Percentiles rank a stretch among this genome's conserved stretches.
Conservation (phyloP, 2,113 vertebrate species). For the Xenus cinereus region DNA sequence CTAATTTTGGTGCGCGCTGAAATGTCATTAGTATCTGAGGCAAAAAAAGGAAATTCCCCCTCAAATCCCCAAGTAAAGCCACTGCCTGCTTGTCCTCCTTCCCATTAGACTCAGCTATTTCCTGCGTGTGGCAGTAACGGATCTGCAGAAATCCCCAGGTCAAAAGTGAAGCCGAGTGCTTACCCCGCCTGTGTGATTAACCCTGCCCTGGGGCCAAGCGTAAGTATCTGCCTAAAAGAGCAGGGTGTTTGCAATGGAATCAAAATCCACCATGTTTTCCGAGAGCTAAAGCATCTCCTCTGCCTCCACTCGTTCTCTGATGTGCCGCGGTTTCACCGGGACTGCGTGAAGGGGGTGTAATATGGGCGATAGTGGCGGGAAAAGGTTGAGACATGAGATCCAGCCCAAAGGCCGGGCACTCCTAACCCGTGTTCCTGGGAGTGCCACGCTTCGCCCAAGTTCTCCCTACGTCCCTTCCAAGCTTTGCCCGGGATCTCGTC, state of each 20-base stretch:
- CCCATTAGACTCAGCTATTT: background rate
- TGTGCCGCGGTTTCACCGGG: background rate
- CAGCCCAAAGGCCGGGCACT: background rate
- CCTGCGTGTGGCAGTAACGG: background rate
- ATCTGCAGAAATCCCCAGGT: background rate
- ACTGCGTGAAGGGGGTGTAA: background rate
- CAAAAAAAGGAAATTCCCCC: conserved; percentile 24
- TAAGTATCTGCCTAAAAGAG: background rate
- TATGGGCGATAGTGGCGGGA: fast-evolving
- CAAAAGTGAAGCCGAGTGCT: background rate
- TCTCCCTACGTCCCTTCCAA: background rate
- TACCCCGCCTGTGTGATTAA: background rate
- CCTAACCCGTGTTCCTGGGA: background rate
- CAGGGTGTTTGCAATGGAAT: background rate
- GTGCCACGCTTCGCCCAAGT: background rate
- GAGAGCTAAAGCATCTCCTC: background rate
- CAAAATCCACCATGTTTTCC: background rate
- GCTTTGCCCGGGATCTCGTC: background rate
- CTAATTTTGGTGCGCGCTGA: background rate
- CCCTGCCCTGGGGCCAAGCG: background rate
- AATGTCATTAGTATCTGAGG: background rate
- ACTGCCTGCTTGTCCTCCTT: background rate
- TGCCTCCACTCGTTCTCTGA: background rate
- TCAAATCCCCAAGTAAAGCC: background rate
- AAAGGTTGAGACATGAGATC: background rate